Evolutionary conservation across 2,888 invertebrate genomes (phyloP), one percentile per base, ranked within the genome.

Genomic region (Hirtodrosophila histrioides): DNA sequence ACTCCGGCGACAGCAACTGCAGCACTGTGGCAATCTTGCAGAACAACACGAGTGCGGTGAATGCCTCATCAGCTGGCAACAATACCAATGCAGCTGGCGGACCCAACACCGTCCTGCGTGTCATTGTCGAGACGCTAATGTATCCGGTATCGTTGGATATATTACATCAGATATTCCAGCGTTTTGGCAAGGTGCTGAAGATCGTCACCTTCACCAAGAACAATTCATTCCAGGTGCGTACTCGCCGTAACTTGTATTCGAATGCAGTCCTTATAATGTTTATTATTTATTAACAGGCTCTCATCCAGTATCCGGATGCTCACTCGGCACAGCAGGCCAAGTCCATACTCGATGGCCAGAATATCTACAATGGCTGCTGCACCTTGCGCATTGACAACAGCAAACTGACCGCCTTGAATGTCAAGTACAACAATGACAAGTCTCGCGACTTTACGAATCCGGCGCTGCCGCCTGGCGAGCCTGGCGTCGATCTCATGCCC

Each of bases 121-220:
- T 99, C 86, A 99, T 99, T 92, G 96, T 99, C 88, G 99, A 99
- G 93, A 98, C 99, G 93, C 97, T 99, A 95, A 94, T 99, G 88
- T 99, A 99, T 92, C 99, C 99, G 50, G 98, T 99, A 88, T 97
- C 98, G 58, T 94, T 99, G 90, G 99, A 99, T 92, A 97, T 99
- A 73, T 94, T 99, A 79, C 97, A 98, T 89, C 96, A 99, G 94
- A 98, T 99, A 92, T 99, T 99, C 94, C 97, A 98, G 89, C 95
- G 99, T 86, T 99, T 97, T 92, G 99, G 99, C 89, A 99, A 98
- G 93, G 99, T 99, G 89, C 94, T 99, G 90, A 99, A 99, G 93
- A 99, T 99, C 90, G 99, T 99, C 91, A 99, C 99, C 88, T 99
- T 99, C 94, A 99, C 98, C 90, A 99, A 99, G 94, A 99, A 99